Conservation (phyloP, 2,797 vertebrate genomes). For the Sylvilagus floridanus region DNA sequence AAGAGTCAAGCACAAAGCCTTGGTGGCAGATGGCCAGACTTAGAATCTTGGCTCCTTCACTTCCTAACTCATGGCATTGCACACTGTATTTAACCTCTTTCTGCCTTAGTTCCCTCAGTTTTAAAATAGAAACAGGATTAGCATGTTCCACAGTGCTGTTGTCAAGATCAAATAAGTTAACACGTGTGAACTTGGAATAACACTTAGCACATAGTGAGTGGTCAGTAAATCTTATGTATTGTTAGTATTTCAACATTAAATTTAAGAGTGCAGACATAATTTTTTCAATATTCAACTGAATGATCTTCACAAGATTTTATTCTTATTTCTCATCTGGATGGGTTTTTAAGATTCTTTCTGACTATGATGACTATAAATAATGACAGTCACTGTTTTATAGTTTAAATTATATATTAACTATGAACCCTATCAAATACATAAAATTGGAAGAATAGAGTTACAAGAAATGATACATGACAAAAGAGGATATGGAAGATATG, state of each 20-base stretch:
- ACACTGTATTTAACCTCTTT: neutral
- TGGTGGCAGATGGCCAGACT: neutral
- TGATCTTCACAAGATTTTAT: neutral
- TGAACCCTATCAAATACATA: neutral
- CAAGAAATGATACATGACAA: too few species aligned
- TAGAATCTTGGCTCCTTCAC: neutral
- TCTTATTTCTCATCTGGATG: neutral
- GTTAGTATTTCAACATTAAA: slow-evolving; percentile 7
- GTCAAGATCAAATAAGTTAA: slow-evolving; percentile 5
- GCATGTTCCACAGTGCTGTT: neutral
- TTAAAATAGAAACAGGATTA: neutral
- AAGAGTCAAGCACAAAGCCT: neutral
- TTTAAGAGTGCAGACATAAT: neutral
- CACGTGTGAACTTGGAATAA: neutral
- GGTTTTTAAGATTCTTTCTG: neutral
- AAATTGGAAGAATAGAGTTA: neutral
- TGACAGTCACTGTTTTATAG: neutral
- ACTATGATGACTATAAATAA: neutral
- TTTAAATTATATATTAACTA: neutral
- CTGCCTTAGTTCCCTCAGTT: neutral
- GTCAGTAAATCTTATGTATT: neutral
- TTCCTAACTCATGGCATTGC: neutral
- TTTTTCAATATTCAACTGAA: neutral
- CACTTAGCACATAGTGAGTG: neutral
- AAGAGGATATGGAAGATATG: too few species aligned